Evolutionary conservation across 2,113 vertebrate genomes (phyloP).

Genomic region (Bubo bubo): DNA sequence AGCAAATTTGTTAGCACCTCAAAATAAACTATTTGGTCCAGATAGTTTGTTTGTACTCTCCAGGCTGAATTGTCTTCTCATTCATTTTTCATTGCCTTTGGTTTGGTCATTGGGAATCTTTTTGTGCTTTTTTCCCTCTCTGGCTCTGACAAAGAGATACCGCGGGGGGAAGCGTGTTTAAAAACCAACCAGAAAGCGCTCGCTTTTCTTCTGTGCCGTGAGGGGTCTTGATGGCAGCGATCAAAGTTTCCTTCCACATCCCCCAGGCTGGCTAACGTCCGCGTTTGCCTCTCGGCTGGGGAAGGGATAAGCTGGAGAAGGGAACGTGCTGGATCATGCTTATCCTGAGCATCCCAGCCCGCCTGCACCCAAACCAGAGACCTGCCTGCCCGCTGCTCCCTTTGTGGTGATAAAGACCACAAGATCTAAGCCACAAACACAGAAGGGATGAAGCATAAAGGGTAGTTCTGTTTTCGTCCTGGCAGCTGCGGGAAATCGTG

Average conservation of each 20-base stretch:
- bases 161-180: neutral
- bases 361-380: neutral
- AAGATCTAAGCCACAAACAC: too few species aligned
- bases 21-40: constrained; percentile 56
- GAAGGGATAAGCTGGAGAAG: neutral
- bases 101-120: neutral
- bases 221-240: neutral
- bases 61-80: constrained; percentile 13
- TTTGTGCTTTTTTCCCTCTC: neutral
- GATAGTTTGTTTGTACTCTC: constrained; percentile 51
- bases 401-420: neutral
- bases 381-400: neutral
- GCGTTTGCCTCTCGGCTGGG: neutral
- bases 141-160: neutral
- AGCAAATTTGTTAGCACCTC: constrained; percentile 59
- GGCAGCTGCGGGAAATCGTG: neutral
- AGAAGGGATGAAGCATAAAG: neutral
- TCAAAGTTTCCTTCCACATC: neutral
- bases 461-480: neutral
- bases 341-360: neutral
- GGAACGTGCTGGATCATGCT: fast-evolving
- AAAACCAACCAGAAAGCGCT: neutral
- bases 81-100: constrained; percentile 36
- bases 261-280: fast-evolving
- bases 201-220: neutral